Evolutionary conservation across 1,140 invertebrate genomes (phyloP).

Genomic region (Aphaenogaster ashmeadi): DNA sequence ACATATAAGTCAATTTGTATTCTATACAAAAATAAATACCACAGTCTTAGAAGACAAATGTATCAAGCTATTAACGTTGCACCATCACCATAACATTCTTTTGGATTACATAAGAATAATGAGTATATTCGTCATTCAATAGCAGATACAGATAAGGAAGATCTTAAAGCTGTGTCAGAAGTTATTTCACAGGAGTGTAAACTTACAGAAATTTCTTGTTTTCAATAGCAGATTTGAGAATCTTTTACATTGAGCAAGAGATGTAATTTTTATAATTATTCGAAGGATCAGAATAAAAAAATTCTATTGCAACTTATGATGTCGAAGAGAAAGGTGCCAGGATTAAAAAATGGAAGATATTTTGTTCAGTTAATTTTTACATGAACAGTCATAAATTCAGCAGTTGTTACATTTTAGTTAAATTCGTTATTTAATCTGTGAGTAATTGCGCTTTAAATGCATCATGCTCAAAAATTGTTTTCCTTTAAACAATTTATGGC

Average conservation of each 20-base stretch:
- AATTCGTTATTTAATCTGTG: conserved; percentile 25
- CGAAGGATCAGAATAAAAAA: conserved; percentile 24
- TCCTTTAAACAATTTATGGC: neutral
- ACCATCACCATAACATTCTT: conserved; percentile 80
- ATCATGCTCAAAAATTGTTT: conserved; percentile 28
- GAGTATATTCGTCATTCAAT: conserved; percentile 66
- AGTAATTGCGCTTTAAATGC: neutral
- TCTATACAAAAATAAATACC: conserved; percentile 86
- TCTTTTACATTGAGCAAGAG: neutral
- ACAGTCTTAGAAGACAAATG: conserved; percentile 80
- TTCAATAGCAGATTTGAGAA: conserved; percentile 32
- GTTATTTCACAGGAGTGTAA: conserved; percentile 4
- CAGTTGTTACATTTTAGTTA: neutral
- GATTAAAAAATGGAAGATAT: conserved; percentile 34
- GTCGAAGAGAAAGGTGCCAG: conserved; percentile 66
- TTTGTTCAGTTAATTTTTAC: neutral
- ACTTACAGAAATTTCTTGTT: neutral
- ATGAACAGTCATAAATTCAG: neutral
- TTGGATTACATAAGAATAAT: conserved; percentile 70
- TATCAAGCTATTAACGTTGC: conserved; percentile 81
- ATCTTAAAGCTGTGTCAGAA: conserved; percentile 17
- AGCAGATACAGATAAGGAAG: conserved; percentile 31
- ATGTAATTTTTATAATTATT: conserved; percentile 20
- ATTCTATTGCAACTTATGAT: conserved; percentile 35
- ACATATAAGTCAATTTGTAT: conserved; percentile 78